Conservation (phyloP, 2,888 invertebrate species). For the Synergus gifuensis region DNA sequence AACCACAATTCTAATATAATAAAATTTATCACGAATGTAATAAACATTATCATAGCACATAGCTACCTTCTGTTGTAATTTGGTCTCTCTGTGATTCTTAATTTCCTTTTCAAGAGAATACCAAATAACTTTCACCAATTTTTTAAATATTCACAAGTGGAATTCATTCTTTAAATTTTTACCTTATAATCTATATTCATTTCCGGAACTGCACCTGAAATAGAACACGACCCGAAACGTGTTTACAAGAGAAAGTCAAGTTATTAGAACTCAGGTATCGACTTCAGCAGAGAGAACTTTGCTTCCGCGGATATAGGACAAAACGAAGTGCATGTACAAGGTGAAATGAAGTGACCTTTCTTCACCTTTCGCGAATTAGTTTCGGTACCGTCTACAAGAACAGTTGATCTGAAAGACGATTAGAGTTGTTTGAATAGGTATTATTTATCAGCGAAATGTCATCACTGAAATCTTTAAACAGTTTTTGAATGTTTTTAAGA, state of each 20-base stretch:
- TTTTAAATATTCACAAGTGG: constrained; percentile 12
- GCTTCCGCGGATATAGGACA: constrained; percentile 29
- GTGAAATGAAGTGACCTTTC: constrained; percentile 22
- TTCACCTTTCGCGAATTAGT: constrained; percentile 37
- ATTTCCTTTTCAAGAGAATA: constrained; percentile 2
- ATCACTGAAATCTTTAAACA: not conserved
- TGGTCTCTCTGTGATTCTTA: not conserved
- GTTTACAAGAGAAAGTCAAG: constrained; percentile 58
- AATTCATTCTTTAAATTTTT: constrained; percentile 29
- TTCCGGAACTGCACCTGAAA: constrained; percentile 40
- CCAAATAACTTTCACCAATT: constrained; percentile 7
- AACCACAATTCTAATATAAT: constrained; percentile 27
- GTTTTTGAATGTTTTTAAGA: not conserved
- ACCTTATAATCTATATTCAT: constrained; percentile 16
- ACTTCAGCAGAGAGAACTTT: constrained; percentile 43
- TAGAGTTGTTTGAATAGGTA: constrained; percentile 23
- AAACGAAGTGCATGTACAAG: constrained; percentile 4
- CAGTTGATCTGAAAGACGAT: constrained; percentile 26
- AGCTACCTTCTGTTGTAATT: constrained; percentile 25
- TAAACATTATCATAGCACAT: constrained; percentile 1
- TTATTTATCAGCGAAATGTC: constrained; percentile 25
- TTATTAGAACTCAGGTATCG: constrained; percentile 59
- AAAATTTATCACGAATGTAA: constrained; percentile 39
- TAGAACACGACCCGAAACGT: constrained; percentile 45
- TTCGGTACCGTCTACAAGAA: constrained; percentile 38